Evolutionary conservation across 1,140 invertebrate species (phyloP), one percentile per base, ranked within the genome.

Genomic region (Heliothis subflexa): DNA sequence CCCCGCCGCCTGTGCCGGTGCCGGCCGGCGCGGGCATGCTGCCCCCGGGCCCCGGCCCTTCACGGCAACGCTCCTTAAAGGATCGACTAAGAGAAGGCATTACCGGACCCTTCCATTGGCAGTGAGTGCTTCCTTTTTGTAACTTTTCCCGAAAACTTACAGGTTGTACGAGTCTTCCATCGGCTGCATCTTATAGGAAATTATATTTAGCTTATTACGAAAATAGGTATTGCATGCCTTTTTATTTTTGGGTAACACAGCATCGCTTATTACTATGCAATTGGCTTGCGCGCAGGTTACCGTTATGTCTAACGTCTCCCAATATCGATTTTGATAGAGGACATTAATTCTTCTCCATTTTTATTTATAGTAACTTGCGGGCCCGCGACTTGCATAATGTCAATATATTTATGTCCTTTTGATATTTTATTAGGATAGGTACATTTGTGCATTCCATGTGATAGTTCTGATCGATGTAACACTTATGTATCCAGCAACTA

Each of bases 61-160:
- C 96, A 80, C 88, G 96, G 59, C 95, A 96, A 81, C 96, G 96
- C 50, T 96, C 96, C 1, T 90, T 97, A 83, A 97, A 97, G 88
- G 97, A 97, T 89, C 95, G 97, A 21, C 95, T 97, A 54, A 95
- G 96, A 87, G 97, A 97, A 62, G 97, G 97, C 84, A 97, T 97
- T 90, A 96, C 96, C 45, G 96, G 96, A 88, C 96, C 96, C 90
- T 96, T 97, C 86, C 95, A 96, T 82, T 97, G 96, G 97, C 97
- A 97, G 97, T 97, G 95, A 97, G 96, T 97, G 89, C 57, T 86
- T 81, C 79, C 85, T 83, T 79, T 68, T 28, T 55, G 18, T 55
- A 47, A 62, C 54, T 71, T 77, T 45, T 73, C 4, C 61, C 59
- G 25, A 75, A 18, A 10, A 52, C 16, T 16, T 84, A 28, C 78